Percentiles rank a stretch among this genome's conserved stretches.
Evolutionary conservation across 2,113 vertebrate genomes (phyloP).

Genomic region (Phylloscopus whistleri): DNA sequence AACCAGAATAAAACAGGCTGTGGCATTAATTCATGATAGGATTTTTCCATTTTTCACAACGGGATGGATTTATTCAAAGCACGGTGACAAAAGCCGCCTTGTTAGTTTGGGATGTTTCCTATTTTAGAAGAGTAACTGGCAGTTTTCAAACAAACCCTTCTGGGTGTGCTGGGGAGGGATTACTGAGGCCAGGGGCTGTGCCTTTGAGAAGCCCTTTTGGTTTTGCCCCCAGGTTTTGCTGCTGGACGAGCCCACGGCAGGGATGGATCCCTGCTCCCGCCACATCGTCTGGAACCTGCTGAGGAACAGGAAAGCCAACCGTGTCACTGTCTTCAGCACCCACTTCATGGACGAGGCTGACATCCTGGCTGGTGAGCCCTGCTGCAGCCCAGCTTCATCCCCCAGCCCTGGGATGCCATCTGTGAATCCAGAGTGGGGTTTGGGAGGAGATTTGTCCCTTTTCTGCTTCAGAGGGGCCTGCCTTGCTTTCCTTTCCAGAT

Average conservation of each 20-base stretch:
- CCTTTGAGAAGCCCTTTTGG: fast-evolving
- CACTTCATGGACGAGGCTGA: conserved; percentile 99
- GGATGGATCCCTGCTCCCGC: conserved; percentile 94
- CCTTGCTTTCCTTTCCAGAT: conserved; percentile 71
- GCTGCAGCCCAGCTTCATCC: fast-evolving
- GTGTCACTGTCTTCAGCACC: conserved; percentile 90
- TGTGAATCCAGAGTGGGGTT: fast-evolving
- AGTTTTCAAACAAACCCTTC: neutral
- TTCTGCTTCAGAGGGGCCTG: neutral
- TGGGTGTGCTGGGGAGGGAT: neutral
- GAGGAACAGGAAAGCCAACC: conserved; percentile 76
- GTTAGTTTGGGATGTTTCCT: neutral
- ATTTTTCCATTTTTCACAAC: neutral
- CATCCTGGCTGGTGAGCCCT: conserved; percentile 86
- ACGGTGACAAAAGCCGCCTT: neutral
- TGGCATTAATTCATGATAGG: neutral
- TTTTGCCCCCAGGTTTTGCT: conserved; percentile 80
- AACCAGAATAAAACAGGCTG: neutral
- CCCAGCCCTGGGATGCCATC: fast-evolving
- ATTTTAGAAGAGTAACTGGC: neutral
- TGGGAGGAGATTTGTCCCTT: fast-evolving
- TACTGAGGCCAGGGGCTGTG: fast-evolving
- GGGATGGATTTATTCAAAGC: neutral
- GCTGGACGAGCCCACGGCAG: conserved; percentile 93
- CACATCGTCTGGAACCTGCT: conserved; percentile 94